A percentile compares a stretch with the other conserved stretches of the same genome.
These are phyloP conservation scores for Rhinoraja longicauda DNA, from an alignment of 2,797 vertebrate species.

Conservation along the genomic window DNA sequence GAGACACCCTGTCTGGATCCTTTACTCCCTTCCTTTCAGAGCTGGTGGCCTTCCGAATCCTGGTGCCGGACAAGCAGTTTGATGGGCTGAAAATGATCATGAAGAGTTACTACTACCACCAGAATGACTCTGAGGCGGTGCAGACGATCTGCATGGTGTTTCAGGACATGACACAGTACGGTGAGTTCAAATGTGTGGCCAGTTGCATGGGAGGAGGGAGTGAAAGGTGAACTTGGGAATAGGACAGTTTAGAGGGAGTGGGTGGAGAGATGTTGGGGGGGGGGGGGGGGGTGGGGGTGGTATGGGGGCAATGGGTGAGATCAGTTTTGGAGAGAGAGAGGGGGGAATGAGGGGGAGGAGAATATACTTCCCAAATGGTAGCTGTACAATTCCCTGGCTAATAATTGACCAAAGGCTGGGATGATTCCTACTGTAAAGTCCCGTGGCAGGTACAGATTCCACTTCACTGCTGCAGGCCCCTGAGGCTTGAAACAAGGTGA, in stretches of 20 bases:
- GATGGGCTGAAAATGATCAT: slow-evolving; percentile 48
- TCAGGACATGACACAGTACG: slow-evolving; percentile 49
- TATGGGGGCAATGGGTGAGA: too few species aligned
- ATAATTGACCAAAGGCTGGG: background rate
- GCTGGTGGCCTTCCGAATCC: slow-evolving; percentile 51
- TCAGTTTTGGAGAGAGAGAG: too few species aligned
- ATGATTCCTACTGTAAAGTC: too few species aligned
- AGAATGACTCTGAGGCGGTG: slow-evolving; percentile 50
- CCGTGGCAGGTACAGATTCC: too few species aligned
- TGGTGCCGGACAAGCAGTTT: slow-evolving; percentile 41
- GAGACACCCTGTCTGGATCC: too few species aligned
- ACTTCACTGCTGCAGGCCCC: too few species aligned
- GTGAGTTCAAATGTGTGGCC: slow-evolving; percentile 45
- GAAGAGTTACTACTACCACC: slow-evolving; percentile 45
- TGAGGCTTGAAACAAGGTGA: too few species aligned
- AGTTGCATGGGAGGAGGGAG: background rate
- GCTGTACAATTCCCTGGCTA: too few species aligned
- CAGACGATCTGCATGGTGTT: slow-evolving; percentile 54
- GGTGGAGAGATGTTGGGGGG: background rate
- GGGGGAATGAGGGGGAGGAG: background rate
- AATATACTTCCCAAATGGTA: too few species aligned
- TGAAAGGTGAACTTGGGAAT: too few species aligned
- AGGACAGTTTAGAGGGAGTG: background rate
- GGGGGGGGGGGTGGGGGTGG: too few species aligned
- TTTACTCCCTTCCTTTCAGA: slow-evolving; percentile 47